Evolutionary conservation across 2,797 vertebrate species (phyloP).

Genomic region (Acipenser transmontanus): DNA sequence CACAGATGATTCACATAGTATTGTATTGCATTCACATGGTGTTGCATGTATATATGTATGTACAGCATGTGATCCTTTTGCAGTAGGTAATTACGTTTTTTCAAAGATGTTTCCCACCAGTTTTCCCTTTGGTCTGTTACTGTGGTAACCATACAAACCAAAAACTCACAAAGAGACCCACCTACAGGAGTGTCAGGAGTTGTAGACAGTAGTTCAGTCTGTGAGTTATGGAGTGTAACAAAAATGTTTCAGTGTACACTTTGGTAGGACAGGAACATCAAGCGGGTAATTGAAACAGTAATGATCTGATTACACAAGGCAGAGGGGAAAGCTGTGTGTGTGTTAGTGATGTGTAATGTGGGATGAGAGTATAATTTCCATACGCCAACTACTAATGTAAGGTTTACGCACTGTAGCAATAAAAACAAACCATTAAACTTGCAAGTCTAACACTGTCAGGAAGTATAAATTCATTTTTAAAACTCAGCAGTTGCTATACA

Average conservation of each 20-base stretch:
- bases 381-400: conserved; percentile 74
- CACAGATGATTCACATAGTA: neutral
- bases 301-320: conserved; percentile 47
- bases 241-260: conserved; percentile 24
- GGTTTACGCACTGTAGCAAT: conserved; percentile 91
- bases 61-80: neutral
- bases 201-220: conserved; percentile 35
- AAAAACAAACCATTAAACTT: conserved; percentile 88
- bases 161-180: conserved; percentile 45
- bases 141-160: conserved; percentile 39
- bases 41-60: neutral
- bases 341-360: conserved; percentile 51
- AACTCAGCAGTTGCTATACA: conserved; percentile 63
- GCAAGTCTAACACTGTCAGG: conserved; percentile 74
- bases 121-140: conserved; percentile 14
- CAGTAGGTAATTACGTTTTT: neutral
- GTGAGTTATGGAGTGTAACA: conserved; percentile 22
- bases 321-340: conserved; percentile 44
- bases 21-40: no score
- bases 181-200: conserved; percentile 59
- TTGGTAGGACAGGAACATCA: conserved; percentile 35
- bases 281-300: conserved; percentile 48
- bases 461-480: conserved; percentile 75
- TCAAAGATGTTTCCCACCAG: neutral
- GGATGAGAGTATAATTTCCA: conserved; percentile 84